Evolutionary conservation across 2,113 vertebrate genomes (phyloP).

Genomic region (Rhizomys pruinosus): DNA sequence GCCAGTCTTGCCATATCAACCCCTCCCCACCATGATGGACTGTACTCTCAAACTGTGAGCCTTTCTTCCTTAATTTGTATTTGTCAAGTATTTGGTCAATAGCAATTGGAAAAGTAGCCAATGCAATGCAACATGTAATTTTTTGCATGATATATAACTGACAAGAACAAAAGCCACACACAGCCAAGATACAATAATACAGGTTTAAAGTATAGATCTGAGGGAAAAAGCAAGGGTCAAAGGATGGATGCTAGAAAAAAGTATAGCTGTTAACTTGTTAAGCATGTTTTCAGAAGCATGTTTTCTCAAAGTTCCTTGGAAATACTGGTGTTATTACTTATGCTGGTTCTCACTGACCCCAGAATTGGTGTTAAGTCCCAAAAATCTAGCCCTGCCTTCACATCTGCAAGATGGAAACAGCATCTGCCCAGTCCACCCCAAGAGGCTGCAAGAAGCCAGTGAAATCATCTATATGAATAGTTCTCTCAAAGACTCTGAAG

Average conservation of each 20-base stretch:
- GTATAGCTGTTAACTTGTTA: not conserved
- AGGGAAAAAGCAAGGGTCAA: not conserved
- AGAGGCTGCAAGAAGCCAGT: not conserved
- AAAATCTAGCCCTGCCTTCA: not conserved
- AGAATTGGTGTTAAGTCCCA: not conserved
- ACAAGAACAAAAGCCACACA: not conserved
- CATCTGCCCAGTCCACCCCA: not conserved
- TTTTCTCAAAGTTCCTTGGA: not conserved
- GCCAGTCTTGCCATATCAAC: not conserved
- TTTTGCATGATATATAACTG: not conserved
- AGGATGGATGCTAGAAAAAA: not conserved
- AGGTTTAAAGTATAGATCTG: not conserved
- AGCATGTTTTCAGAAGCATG: not conserved
- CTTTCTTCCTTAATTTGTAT: not conserved
- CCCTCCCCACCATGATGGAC: too few species aligned
- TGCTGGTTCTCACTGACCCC: not conserved
- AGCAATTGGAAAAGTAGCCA: not conserved
- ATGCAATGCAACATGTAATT: not conserved
- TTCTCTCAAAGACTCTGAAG: not conserved
- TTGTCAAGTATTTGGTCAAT: not conserved
- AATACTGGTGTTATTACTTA: not conserved
- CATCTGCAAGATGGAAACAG: not conserved
- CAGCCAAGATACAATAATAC: not conserved
- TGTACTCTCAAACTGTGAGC: not conserved
- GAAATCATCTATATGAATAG: not conserved